Percentiles rank a stretch among this genome's conserved stretches.
Conservation (phyloP, 1,140 invertebrate species). For the Ceratosolen fusciceps region DNA sequence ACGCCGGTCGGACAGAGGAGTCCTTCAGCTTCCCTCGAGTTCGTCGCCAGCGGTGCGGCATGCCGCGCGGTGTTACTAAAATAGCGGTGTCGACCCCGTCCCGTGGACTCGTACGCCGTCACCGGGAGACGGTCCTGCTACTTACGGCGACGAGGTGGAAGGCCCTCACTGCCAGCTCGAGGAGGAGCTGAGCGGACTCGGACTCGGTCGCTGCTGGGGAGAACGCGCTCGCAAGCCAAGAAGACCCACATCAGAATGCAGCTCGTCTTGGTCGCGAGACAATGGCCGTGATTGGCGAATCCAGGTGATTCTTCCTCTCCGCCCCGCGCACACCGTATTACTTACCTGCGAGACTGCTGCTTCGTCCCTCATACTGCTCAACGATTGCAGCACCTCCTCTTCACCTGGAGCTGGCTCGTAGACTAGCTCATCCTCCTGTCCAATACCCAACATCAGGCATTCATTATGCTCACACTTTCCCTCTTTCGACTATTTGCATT, state of each 20-base stretch:
- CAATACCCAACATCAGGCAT: no score
- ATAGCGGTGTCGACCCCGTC: conserved; percentile 19
- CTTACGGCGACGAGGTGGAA: conserved; percentile 33
- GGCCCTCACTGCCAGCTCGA: neutral
- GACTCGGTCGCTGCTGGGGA: conserved; percentile 48
- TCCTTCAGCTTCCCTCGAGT: neutral
- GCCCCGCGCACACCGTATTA: neutral
- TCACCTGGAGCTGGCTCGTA: neutral
- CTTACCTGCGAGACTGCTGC: neutral
- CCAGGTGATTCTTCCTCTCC: conserved; percentile 51
- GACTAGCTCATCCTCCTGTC: no score
- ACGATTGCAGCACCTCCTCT: neutral
- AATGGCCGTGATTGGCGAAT: conserved; percentile 68
- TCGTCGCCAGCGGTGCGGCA: conserved; percentile 5
- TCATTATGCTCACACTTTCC: no score
- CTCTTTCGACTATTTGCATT: no score
- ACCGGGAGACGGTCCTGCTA: neutral
- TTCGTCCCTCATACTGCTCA: neutral
- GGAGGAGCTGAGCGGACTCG: conserved; percentile 46
- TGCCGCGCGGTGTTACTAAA: conserved; percentile 27
- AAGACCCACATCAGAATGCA: conserved; percentile 61
- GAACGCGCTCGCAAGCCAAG: conserved; percentile 52
- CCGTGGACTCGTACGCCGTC: neutral
- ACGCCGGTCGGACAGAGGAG: neutral
- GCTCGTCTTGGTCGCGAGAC: conserved; percentile 58